Base-by-base conservation (phyloP, 2,113 vertebrate genomes). In the Dicrurus megarhynchus region DNA sequence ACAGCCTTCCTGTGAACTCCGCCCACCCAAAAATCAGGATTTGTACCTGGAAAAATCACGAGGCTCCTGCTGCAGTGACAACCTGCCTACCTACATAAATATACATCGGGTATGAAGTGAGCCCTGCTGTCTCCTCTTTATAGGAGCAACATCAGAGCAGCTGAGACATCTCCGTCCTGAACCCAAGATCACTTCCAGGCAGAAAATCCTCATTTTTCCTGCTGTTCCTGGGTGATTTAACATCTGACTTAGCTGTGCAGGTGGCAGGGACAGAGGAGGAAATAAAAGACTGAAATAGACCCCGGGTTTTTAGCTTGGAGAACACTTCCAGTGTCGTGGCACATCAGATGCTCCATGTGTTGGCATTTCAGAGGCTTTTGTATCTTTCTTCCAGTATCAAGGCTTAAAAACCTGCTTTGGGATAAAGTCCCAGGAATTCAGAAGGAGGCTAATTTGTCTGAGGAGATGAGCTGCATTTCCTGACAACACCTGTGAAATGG, bases 401-500 rank as follows among this genome's bases (percentile, higher is more conserved):
- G 81, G 81, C 46, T 88, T 56, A 50, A 87, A 93, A 87, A 53
- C 0, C 0, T 55, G 87, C 24, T 47, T 53, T 49, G 59, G 35
- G 56, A 84, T 92, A 74, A 59, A 86, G 56, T 41, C 44, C 26
- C 81, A n/a, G 79, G 47, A 90, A 91, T 83, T 88, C 32, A 60
- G 94, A 44, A 22, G 67, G 35, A 91, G 90, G 61, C 13, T 68
- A 32, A 93, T 95, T 88, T 93, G 55, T 93, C 69, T 71, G 93
- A 81, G 75, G 84, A 64, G 42, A 39, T 60, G 73, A 65, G 37
- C 27, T 13, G 56, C 71, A 37, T 92, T 95, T 89, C 89, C 74
- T 65, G 87, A 71, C 82, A 89, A 52, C 81, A 96, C 89, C 89
- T 97, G 89, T 61, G 69, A 85, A 70, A 71, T 32, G 27, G 41